Percentiles rank a stretch among this genome's conserved stretches.
phyloP scores from a whole-genome alignment of 2,113 vertebrate genomes.

The Caloenas nicobarica region DNA sequence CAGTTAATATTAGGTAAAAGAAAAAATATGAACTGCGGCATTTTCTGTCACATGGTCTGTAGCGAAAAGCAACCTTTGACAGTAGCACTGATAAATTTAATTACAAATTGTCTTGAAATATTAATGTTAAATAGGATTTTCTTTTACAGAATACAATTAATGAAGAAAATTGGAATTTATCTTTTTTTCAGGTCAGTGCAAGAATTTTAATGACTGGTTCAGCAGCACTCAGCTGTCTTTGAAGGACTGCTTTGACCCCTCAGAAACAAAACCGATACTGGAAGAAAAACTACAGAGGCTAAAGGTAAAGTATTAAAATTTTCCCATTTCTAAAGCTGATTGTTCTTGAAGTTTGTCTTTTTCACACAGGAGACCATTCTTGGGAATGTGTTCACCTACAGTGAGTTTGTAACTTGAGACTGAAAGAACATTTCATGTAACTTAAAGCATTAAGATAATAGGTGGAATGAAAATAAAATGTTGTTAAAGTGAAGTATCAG shows the following conservation, averaged over 20 bases:
- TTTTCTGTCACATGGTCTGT: background rate
- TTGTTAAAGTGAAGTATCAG: background rate
- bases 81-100: background rate
- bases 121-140: background rate
- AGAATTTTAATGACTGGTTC: constrained; percentile 88
- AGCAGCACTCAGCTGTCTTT: constrained; percentile 82
- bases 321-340: background rate
- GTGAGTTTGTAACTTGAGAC: background rate
- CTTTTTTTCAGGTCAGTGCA: constrained; percentile 80
- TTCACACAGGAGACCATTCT: background rate
- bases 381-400: background rate
- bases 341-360: background rate
- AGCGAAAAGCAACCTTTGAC: background rate
- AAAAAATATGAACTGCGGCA: background rate
- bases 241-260: constrained; percentile 88
- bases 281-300: constrained; percentile 83
- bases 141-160: background rate
- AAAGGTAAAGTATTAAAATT: constrained; percentile 72
- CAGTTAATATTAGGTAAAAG: background rate
- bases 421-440: background rate
- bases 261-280: constrained; percentile 77
- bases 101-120: background rate
- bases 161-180: background rate
- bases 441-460: background rate
- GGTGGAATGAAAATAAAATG: background rate